Base-by-base conservation (phyloP, 1,140 invertebrate genomes). In the Teleogryllus occipitalis region DNA sequence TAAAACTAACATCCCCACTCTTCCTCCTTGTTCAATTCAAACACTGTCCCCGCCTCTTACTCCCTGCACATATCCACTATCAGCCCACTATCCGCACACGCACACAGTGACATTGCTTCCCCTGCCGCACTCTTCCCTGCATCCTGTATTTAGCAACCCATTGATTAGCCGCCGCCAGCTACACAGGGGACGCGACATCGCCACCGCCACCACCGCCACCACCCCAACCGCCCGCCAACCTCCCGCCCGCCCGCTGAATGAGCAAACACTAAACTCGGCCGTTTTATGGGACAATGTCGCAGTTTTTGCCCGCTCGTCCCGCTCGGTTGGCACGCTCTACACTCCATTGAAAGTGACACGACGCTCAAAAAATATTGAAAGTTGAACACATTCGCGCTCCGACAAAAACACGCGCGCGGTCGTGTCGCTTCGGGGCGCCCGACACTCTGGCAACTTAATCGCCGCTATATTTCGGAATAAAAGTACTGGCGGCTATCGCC, bases 311-410 rank as follows among this genome's bases (percentile, higher is more conserved):
- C 54, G 54, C 54, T 14, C 18, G 54, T 65, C 54, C 10, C 54
- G 54, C 54, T 18, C 54, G 54, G 54, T 65, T 39, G 27, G 27
- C 1, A 39, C 27, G 27, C 27, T 39, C 27, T 39, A 39, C 27
- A 39, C 10, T 65, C 54, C 54, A 65, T 65, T 65, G 54, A 65
- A 65, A 18, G 54, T 65, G 54, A 65, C 54, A 65, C 18, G 54
- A 65, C 54, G 54, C 54, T 65, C 54, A 65, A 65, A 65, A 65
- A 65, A 65, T 65, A 65, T 65, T 65, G 54, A 65, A 65, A 65
- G 54, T 65, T 65, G 54, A 65, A 65, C 54, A 65, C 54, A 65
- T 65, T 18, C 10, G 54, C 18, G 54, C 54, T 10, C 54, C 10
- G 18, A 65, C 54, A 65, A 65, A 65, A 65, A 65, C 54, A 65